These are phyloP conservation scores for Drosophila virilis DNA, from an alignment of 1,140 invertebrate species.

Conservation along the genomic window DNA sequence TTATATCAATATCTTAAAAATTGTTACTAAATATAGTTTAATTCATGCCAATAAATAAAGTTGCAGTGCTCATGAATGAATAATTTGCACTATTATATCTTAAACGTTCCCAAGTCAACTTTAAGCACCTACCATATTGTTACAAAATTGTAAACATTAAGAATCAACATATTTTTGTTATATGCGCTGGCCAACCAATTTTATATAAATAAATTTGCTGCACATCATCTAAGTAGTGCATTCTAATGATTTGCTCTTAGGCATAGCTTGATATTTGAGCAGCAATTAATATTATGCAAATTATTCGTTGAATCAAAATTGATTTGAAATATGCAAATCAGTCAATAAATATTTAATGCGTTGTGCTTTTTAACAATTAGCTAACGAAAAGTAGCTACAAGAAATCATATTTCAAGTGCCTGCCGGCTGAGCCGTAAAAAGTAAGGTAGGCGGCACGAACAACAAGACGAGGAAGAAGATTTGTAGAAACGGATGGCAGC, in stretches of 20 bases:
- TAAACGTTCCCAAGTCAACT: no score
- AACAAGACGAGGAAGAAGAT: conserved; percentile 31
- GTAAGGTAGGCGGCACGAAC: background rate
- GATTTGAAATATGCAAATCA: conserved; percentile 54
- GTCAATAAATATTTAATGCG: conserved; percentile 26
- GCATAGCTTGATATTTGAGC: conserved; percentile 6
- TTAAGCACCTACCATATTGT: no score
- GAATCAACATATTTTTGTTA: no score
- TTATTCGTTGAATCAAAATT: conserved; percentile 18
- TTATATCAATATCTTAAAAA: no score
- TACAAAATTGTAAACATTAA: no score
- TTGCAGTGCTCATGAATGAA: no score
- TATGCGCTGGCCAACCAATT: background rate
- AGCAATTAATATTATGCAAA: conserved; percentile 38
- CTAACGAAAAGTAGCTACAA: conserved; percentile 3
- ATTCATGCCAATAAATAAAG: no score
- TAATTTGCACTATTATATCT: no score
- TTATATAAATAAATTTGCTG: no score
- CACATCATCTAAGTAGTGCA: background rate
- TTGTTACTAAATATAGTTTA: no score
- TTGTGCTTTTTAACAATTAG: conserved; percentile 29
- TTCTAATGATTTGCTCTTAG: background rate
- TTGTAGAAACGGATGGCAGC: conserved; percentile 14
- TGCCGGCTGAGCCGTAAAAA: conserved; percentile 25
- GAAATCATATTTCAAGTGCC: conserved; percentile 33